Evolutionary conservation across 1,140 invertebrate genomes (phyloP).

Genomic region (Trachymyrmex septentrionalis): DNA sequence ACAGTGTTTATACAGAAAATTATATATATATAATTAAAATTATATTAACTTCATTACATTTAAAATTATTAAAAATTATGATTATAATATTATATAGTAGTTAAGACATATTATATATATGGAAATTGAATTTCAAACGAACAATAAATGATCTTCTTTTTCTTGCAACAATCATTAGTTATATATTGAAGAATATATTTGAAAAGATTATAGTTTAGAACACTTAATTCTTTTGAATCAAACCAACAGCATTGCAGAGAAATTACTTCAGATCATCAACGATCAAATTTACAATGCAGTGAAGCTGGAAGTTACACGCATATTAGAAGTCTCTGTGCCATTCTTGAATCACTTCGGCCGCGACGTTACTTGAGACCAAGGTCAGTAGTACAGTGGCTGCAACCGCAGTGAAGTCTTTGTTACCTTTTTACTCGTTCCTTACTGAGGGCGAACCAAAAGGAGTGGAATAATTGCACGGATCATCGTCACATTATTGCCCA

Average conservation of each 20-base stretch:
- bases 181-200: not conserved
- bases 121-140: not conserved
- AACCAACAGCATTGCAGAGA: not conserved
- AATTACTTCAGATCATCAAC: constrained; percentile 15
- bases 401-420: constrained; percentile 54
- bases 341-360: constrained; percentile 60
- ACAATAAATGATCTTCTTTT: not conserved
- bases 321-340: constrained; percentile 46
- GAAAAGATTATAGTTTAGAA: not conserved
- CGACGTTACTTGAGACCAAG: constrained; percentile 65
- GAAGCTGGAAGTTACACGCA: constrained; percentile 44
- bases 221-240: not conserved
- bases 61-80: too few relatives aligned
- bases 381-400: constrained; percentile 66
- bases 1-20: not conserved
- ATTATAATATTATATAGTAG: not conserved
- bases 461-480: constrained; percentile 68
- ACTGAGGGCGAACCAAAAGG: constrained; percentile 25
- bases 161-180: not conserved
- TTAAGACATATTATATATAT: not conserved
- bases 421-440: constrained; percentile 54
- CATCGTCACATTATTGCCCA: constrained; percentile 71
- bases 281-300: constrained; percentile 51
- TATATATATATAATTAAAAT: too few relatives aligned
- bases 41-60: too few relatives aligned